A percentile compares a stretch with the other conserved stretches of the same genome.
phyloP scores from a whole-genome alignment of 2,888 invertebrate genomes.

The Brassicogethes aeneus region DNA sequence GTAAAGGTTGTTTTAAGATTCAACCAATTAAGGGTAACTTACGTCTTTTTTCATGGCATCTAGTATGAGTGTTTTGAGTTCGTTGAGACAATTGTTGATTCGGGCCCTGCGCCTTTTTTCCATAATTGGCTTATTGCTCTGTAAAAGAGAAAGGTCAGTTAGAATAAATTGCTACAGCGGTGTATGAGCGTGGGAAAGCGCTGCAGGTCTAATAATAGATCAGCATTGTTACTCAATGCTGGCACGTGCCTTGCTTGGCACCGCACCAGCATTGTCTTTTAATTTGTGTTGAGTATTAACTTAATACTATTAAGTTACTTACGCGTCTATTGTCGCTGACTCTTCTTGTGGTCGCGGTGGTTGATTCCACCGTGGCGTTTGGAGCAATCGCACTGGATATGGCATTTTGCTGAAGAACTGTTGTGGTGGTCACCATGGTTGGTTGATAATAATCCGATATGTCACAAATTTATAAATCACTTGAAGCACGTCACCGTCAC shows the following conservation, averaged over 20 bases:
- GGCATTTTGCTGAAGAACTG: neutral
- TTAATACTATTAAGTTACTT: conserved; percentile 11
- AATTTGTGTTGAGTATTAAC: neutral
- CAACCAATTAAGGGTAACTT: conserved; percentile 42
- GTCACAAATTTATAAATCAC: neutral
- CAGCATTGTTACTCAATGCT: neutral
- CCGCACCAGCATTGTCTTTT: conserved; percentile 12
- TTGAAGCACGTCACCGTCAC: neutral
- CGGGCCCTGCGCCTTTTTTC: conserved; percentile 83
- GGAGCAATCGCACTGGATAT: conserved; percentile 2
- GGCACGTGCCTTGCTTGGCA: conserved; percentile 26
- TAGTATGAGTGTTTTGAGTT: conserved; percentile 75
- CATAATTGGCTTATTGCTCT: conserved; percentile 92
- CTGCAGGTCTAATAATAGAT: conserved; percentile 8
- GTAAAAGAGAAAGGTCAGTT: conserved; percentile 35
- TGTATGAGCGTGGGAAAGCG: conserved; percentile 16
- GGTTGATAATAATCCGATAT: neutral
- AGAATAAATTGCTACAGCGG: conserved; percentile 1
- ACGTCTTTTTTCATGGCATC: conserved; percentile 86
- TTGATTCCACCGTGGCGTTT: conserved; percentile 5
- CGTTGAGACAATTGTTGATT: conserved; percentile 83
- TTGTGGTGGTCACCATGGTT: conserved; percentile 1
- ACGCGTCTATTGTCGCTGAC: conserved; percentile 31
- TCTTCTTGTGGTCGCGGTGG: conserved; percentile 17
- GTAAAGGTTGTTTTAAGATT: neutral